Evolutionary conservation across 2,888 invertebrate genomes (phyloP), one percentile per base, ranked within the genome.

Genomic region (Rhyacophila evoluta): DNA sequence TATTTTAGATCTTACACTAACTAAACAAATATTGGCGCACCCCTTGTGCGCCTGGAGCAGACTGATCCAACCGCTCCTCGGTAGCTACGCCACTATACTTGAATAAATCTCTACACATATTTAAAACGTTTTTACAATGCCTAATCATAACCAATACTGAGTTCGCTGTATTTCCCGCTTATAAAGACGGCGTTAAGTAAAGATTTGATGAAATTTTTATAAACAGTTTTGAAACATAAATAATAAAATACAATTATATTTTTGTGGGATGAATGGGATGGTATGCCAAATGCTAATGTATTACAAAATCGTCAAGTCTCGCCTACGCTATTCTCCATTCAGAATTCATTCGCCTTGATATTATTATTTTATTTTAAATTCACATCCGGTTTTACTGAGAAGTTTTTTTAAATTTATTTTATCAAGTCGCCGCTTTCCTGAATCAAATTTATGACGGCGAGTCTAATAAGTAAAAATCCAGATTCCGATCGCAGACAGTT

Each of bases 241-340:
- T 55, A 55, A 25, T 55, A 55, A 25, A 55, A 8, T 55, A 19
- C n/a, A n/a, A n/a, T n/a, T 55, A 55, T 55, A 2, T 55, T 55
- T 55, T 55, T 25, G 19, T 25, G 19, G 25, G 25, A 55, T 55
- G 55, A 10, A 55, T 55, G 25, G n/a, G n/a, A n/a, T n/a, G n/a
- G n/a, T 55, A 19, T 55, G 55, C 55, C 55, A 55, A 55, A 55
- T 55, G 55, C 55, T 55, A 55, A 55, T 55, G 19, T 55, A 25
- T 55, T 55, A 55, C 55, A 55, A 55, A 55, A 55, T 55, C 55
- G 55, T 19, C 55, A 10, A 55, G 19, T 55, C 15, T 55, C 55
- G 55, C 55, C 55, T 55, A 55, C 55, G 19, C 55, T 55, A 55
- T 55, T 55, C 8, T 10, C 55, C 55, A 55, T 55, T 55, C 55